Percentiles rank a stretch among this genome's conserved stretches.
Conservation (phyloP, 2,113 vertebrate genomes). For the Megaptera novaeangliae region DNA sequence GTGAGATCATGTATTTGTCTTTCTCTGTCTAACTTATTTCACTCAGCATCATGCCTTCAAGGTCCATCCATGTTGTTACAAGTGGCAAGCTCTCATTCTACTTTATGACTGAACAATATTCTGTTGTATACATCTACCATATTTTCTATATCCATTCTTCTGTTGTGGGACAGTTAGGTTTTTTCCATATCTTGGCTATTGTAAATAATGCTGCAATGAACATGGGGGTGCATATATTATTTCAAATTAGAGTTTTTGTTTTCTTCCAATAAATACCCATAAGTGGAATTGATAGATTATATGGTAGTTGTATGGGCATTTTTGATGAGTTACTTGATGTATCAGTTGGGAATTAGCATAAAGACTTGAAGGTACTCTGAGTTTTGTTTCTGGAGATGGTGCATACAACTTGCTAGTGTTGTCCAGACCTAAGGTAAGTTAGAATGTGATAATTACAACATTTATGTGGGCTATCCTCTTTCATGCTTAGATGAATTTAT, state of each 20-base stretch:
- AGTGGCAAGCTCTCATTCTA: not conserved
- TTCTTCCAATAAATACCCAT: not conserved
- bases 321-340: not conserved
- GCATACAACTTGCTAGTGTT: not conserved
- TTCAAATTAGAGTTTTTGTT: not conserved
- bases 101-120: not conserved
- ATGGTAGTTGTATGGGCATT: not conserved
- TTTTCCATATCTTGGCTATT: not conserved
- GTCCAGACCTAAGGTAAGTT: not conserved
- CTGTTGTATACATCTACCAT: not conserved
- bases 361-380: not conserved
- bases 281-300: not conserved
- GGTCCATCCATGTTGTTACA: not conserved
- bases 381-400: not conserved
- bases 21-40: not conserved
- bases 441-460: fast-evolving
- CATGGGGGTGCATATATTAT: not conserved
- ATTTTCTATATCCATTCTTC: not conserved
- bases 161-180: not conserved
- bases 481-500: not conserved
- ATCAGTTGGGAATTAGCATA: not conserved
- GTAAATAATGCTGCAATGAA: not conserved
- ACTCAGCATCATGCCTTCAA: not conserved
- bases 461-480: not conserved
- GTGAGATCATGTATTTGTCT: not conserved